These are phyloP conservation scores for Darevskia nairensis DNA, from an alignment of 2,797 vertebrate species.

Conservation along the genomic window DNA sequence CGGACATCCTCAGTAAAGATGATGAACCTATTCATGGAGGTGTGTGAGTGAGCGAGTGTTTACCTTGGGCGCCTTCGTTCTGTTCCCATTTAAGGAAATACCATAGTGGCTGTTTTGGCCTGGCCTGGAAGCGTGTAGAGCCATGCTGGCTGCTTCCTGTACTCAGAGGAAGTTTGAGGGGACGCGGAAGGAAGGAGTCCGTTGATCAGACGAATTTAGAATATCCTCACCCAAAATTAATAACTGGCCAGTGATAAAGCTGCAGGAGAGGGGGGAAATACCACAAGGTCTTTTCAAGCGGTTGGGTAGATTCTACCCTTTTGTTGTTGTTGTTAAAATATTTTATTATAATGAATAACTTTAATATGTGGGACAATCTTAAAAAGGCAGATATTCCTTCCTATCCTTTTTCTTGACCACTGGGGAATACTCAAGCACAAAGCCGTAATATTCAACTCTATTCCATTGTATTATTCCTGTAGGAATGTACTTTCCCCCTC, in stretches of 20 bases:
- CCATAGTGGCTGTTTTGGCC: neutral
- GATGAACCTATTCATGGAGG: neutral
- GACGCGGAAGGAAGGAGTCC: constrained; percentile 68
- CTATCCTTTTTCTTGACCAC: constrained; percentile 20
- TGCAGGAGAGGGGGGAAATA: constrained; percentile 58
- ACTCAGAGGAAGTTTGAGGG: constrained; percentile 81
- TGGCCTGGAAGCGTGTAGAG: constrained; percentile 73
- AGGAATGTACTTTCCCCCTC: constrained; percentile 47
- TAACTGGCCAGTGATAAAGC: constrained; percentile 71
- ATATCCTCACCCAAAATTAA: constrained; percentile 80
- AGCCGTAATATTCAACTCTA: constrained; percentile 59
- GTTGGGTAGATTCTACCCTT: neutral
- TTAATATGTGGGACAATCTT: constrained; percentile 36
- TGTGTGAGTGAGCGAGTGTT: neutral
- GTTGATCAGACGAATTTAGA: constrained; percentile 80
- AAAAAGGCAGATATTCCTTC: constrained; percentile 48
- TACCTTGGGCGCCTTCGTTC: neutral
- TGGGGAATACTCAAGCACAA: constrained; percentile 45
- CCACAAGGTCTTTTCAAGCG: constrained; percentile 50
- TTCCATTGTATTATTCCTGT: constrained; percentile 69
- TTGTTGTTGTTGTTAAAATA: constrained; percentile 47
- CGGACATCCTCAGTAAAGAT: neutral
- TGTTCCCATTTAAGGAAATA: neutral
- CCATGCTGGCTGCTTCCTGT: constrained; percentile 86
- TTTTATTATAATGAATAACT: constrained; percentile 39